Conservation (phyloP, 2,888 invertebrate genomes). For the Amphimallon solstitiale region DNA sequence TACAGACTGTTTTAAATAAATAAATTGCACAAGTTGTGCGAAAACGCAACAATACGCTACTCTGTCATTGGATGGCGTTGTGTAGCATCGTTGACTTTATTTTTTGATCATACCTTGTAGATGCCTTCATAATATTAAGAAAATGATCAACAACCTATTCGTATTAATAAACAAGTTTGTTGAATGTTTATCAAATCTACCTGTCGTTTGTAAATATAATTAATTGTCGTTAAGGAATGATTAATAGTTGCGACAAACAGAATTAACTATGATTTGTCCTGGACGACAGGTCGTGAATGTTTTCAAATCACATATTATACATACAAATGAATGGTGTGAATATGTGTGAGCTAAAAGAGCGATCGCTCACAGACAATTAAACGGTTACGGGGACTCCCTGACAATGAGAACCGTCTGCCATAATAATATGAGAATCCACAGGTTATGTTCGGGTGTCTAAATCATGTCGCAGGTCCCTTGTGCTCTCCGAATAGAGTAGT, state of each 20-base stretch:
- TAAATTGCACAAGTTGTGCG: too few species aligned
- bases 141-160: too few species aligned
- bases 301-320: slow-evolving; percentile 29
- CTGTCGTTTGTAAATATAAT: slow-evolving; percentile 4
- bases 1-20: too few species aligned
- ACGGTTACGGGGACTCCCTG: not conserved
- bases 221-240: slow-evolving; percentile 22
- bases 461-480: slow-evolving; percentile 36
- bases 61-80: too few species aligned
- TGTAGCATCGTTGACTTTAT: too few species aligned
- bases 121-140: too few species aligned
- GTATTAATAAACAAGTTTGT: too few species aligned
- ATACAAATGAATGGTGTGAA: not conserved
- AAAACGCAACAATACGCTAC: too few species aligned
- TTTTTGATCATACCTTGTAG: too few species aligned
- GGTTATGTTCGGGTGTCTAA: slow-evolving; percentile 45
- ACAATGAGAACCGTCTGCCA: slow-evolving; percentile 25
- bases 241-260: slow-evolving; percentile 28
- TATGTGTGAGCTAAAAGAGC: slow-evolving; percentile 8
- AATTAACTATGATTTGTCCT: slow-evolving; percentile 23
- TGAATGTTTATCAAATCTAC: too few species aligned
- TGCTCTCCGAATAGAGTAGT: slow-evolving; percentile 13
- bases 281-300: slow-evolving; percentile 31
- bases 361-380: slow-evolving; percentile 15
- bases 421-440: slow-evolving; percentile 49